Base-by-base conservation (phyloP, 2,888 invertebrate species). In the Baronia brevicornis region DNA sequence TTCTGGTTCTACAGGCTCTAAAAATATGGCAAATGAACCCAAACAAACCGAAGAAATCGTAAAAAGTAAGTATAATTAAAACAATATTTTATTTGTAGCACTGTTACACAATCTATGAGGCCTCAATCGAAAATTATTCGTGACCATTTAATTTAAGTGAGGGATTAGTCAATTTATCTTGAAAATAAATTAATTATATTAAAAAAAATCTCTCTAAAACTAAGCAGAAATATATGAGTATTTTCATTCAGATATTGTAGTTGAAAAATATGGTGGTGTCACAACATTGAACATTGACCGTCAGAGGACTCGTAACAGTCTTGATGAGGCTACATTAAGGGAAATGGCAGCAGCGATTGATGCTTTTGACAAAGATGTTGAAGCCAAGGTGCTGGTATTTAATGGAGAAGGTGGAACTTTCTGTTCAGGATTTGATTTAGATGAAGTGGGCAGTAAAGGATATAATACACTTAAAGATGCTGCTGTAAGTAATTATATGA, bases 341-440 rank as follows among this genome's bases (percentile, higher is more conserved):
- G 82, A 90, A 49, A 85, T 98, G 8, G 85, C 87, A 2, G 82
- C 87, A 14, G 95, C 94, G 0, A 87, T 98, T 28, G 79, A 89
- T 39, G 79, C 85, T 7, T 97, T 97, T 72, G 96, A 98, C 45
- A 85, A 89, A 14, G 94, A 97, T 60, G 70, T 87, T 0, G 73
- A 86, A 0, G 82, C 91, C 0, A 75, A 85, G 40, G 91, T 92
- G 3, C 92, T 92, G 4, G 90, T 98, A 1, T 75, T 98, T 2
- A 89, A 96, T 65, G 98, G 98, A 4, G 88, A 90, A 54, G 96
- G 97, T n/a, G 97, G 97, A 0, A 93, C 91, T 34, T 98, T 98
- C 70, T 97, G 96, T 69, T 90, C 97, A 2, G 98, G 98, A 0
- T 94, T 91, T 63, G 97, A 98, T 71, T 85, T 97, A 29, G 85